These are phyloP conservation scores for Australoheros scitulus DNA, from an alignment of 2,113 vertebrate species.

Conservation along the genomic window DNA sequence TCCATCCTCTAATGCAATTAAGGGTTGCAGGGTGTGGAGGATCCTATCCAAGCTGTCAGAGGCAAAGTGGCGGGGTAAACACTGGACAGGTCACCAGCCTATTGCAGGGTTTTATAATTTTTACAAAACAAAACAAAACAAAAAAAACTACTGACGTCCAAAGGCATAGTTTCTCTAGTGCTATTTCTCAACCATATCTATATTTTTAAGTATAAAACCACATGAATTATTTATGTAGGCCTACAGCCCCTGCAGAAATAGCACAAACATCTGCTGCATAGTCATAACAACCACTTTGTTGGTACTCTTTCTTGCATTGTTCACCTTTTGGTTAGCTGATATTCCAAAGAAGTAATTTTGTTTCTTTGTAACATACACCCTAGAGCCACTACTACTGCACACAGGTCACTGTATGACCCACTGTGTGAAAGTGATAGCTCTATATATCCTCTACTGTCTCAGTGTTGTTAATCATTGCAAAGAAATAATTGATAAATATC, in stretches of 20 bases:
- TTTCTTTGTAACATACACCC: neutral
- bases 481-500: neutral
- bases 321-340: constrained; percentile 17
- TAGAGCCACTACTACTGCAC: neutral
- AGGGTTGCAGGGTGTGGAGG: neutral
- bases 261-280: constrained; percentile 37
- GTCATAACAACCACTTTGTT: constrained; percentile 28
- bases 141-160: neutral
- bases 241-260: constrained; percentile 16
- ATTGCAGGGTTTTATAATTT: neutral
- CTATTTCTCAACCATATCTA: constrained; percentile 6
- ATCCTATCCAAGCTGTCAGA: neutral
- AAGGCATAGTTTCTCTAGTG: neutral
- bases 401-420: neutral
- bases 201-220: constrained; percentile 47
- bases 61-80: too few relatives aligned
- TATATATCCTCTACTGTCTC: neutral
- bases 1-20: neutral
- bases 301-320: constrained; percentile 15
- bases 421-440: neutral
- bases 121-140: neutral
- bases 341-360: neutral
- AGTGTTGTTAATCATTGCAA: neutral
- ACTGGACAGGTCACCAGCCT: neutral
- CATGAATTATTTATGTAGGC: constrained; percentile 46